Base-by-base conservation (phyloP, 2,113 vertebrate species). In the Rostratula benghalensis region DNA sequence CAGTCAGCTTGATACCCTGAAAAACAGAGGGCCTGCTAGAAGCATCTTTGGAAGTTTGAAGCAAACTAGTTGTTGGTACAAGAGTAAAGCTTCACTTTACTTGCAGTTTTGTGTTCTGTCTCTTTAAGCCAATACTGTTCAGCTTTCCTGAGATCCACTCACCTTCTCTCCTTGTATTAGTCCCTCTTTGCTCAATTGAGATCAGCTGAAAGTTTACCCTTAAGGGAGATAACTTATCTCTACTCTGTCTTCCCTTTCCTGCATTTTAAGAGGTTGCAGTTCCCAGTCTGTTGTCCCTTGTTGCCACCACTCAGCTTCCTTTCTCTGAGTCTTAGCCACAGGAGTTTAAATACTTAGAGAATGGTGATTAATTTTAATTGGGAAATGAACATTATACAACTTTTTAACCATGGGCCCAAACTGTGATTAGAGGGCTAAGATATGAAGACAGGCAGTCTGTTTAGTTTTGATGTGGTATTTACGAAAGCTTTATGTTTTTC, bases 351-450 rank as follows among this genome's bases (percentile, higher is more conserved):
- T n/a, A 12, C 4, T 3, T 65, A 70, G 48, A 23, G 57, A 71
- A 65, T 76, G 31, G 14, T 2, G 1, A n/a, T 65, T 59, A 2
- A 54, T 54, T 83, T 46, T 63, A 70, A 22, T 11, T 75, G 68
- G n/a, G 33, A 80, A 69, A 53, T 21, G 9, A 70, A 59, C 5
- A 1, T 74, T 59, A 21, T 20, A 31, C 19, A 65, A 22, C 24
- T 45, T 1, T 31, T 20, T n/a, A 73, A 19, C n/a, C 14, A 69
- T 1, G 3, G 50, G 45, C 1, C 0, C 39, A 68, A 68, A 41
- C 30, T 59, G 21, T 25, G 41, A 3, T 57, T 59, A 64, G 30
- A 68, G 54, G 35, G 35, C 28, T 37, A 53, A 48, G 30, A 45
- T 56, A 13, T 31, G 57, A 77, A 81, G 57, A 25, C 11, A 76